A percentile compares a stretch with the other conserved stretches of the same genome.
phyloP scores from a whole-genome alignment of 1,140 invertebrate genomes.

The Ephestia elutella region DNA sequence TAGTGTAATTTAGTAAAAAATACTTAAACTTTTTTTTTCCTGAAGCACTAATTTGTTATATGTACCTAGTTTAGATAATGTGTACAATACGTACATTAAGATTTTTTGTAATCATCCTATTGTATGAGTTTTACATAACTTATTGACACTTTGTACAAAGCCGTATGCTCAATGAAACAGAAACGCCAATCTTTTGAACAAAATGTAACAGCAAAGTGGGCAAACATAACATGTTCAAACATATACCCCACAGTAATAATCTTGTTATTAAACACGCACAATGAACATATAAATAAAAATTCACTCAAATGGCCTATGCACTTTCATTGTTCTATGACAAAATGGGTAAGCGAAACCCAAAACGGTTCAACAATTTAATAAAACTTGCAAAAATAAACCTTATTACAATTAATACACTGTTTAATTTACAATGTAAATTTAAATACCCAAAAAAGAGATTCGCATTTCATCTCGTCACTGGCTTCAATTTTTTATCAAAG shows the following conservation, averaged over 20 bases:
- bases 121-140: too few species aligned
- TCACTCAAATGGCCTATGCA: slow-evolving; percentile 43
- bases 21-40: too few species aligned
- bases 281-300: slow-evolving; percentile 55
- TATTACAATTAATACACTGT: slow-evolving; percentile 9
- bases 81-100: too few species aligned
- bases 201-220: neutral
- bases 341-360: slow-evolving; percentile 1
- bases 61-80: too few species aligned
- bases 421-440: slow-evolving; percentile 5
- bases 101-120: too few species aligned
- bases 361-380: slow-evolving; percentile 14
- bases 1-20: too few species aligned
- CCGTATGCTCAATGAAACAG: too few species aligned
- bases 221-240: slow-evolving; percentile 9
- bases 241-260: slow-evolving; percentile 48
- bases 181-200: too few species aligned
- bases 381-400: slow-evolving; percentile 18
- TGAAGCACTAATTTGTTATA: too few species aligned
- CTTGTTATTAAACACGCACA: slow-evolving; percentile 56
- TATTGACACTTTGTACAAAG: too few species aligned
- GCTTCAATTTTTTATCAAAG: neutral
- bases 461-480: slow-evolving; percentile 23
- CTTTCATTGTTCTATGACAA: slow-evolving; percentile 44
- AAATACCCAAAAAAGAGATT: slow-evolving; percentile 26